Conservation (phyloP, 2,113 vertebrate genomes). For the Phrynosoma platyrhinos region DNA sequence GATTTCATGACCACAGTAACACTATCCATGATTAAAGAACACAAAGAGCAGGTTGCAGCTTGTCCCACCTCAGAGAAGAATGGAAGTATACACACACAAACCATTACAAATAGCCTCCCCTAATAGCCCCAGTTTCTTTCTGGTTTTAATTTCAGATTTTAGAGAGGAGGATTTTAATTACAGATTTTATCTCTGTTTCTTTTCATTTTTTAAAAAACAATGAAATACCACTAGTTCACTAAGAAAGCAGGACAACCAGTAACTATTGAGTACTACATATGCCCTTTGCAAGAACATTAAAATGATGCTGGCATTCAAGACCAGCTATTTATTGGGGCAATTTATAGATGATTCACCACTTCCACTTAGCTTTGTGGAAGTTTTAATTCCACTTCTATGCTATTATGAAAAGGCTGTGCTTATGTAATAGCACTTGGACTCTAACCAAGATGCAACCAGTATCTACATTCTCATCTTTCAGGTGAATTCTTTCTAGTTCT, state of each 20-base stretch:
- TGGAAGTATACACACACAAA: too few species aligned
- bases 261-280: background rate
- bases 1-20: too few species aligned
- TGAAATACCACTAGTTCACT: too few species aligned
- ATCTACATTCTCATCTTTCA: background rate
- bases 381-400: background rate
- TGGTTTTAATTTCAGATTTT: too few species aligned
- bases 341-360: background rate
- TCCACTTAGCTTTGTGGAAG: background rate
- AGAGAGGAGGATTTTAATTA: too few species aligned
- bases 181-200: too few species aligned
- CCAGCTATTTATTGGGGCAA: background rate
- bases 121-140: too few species aligned
- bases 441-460: background rate
- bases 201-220: too few species aligned
- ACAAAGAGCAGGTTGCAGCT: too few species aligned
- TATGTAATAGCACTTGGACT: background rate
- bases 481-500: background rate
- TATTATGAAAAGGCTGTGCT: slow-evolving; percentile 1
- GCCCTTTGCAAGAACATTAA: background rate
- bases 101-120: too few species aligned
- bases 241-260: background rate
- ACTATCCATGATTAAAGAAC: too few species aligned
- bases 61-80: too few species aligned
- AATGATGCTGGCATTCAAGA: background rate